These are phyloP conservation scores for Corydoras maculifer DNA, from an alignment of 2,113 vertebrate species.

Conservation along the genomic window DNA sequence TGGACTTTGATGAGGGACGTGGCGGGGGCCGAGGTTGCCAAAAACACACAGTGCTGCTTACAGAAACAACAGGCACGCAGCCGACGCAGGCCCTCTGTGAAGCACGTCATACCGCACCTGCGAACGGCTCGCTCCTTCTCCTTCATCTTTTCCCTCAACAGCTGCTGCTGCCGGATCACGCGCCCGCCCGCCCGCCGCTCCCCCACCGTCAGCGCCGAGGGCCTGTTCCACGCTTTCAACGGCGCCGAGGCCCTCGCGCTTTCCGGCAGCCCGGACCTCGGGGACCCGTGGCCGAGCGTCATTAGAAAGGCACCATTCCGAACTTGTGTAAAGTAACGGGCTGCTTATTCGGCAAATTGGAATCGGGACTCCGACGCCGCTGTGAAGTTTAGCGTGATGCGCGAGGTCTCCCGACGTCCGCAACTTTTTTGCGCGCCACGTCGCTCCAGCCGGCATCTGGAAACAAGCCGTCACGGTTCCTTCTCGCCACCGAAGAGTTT, in stretches of 20 bases:
- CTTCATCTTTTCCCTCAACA: conserved; percentile 21
- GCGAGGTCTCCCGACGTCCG: not conserved
- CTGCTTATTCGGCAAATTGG: conserved; percentile 13
- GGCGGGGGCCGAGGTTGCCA: conserved; percentile 37
- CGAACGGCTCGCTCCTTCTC: conserved; percentile 24
- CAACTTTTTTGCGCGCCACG: too few relatives aligned
- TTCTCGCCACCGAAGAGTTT: conserved; percentile 9
- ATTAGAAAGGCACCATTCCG: not conserved
- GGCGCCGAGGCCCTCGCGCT: conserved; percentile 23
- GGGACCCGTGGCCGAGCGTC: conserved; percentile 9
- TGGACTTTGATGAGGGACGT: conserved; percentile 41
- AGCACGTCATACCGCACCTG: conserved; percentile 37
- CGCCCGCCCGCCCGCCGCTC: conserved; percentile 13
- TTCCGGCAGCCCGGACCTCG: conserved; percentile 8
- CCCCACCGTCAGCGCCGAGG: conserved; percentile 6
- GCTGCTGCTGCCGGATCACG: conserved; percentile 26
- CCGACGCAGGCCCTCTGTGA: conserved; percentile 36
- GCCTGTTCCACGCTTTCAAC: conserved; percentile 24
- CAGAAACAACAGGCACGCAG: conserved; percentile 44
- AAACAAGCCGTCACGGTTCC: not conserved
- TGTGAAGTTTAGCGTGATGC: conserved; percentile 15
- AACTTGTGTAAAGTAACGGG: conserved; percentile 7
- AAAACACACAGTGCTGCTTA: conserved; percentile 44
- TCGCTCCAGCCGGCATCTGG: not conserved
- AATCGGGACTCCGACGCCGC: conserved; percentile 6